Percentiles rank a stretch among this genome's conserved stretches.
These are phyloP conservation scores for Acanthococcus lagerstroemiae DNA, from an alignment of 2,888 invertebrate species.

Conservation along the genomic window DNA sequence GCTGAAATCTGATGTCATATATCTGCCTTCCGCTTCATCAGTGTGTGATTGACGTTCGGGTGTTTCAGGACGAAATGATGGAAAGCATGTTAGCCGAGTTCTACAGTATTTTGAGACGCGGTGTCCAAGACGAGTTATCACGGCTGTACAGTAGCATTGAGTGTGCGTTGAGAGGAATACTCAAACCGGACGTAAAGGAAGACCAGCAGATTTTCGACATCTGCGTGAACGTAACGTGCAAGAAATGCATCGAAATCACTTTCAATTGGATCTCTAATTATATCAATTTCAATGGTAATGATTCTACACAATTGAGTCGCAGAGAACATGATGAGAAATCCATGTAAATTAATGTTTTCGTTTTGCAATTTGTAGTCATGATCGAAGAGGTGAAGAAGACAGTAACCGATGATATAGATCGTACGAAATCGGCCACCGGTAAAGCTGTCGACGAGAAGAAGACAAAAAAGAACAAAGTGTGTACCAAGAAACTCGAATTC, in stretches of 20 bases:
- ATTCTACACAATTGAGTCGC: too few relatives aligned
- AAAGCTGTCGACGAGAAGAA: background rate
- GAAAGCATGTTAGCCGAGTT: slow-evolving; percentile 2
- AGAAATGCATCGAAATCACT: slow-evolving; percentile 19
- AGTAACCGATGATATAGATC: background rate
- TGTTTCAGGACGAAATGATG: slow-evolving; percentile 4
- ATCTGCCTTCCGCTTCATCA: too few relatives aligned
- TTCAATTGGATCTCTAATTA: slow-evolving; percentile 27
- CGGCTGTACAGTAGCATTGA: slow-evolving; percentile 9
- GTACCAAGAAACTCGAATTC: background rate
- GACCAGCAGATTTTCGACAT: slow-evolving; percentile 7
- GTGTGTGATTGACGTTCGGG: background rate
- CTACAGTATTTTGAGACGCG: slow-evolving; percentile 1
- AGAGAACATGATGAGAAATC: background rate
- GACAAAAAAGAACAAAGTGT: background rate
- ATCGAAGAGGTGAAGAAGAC: background rate
- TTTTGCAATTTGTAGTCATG: background rate
- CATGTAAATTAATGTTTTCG: too few relatives aligned
- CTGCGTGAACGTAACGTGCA: slow-evolving; percentile 17
- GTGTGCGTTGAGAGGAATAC: background rate
- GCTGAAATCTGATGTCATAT: too few relatives aligned
- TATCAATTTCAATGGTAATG: slow-evolving; percentile 17
- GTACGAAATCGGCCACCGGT: background rate
- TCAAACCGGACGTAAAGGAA: slow-evolving; percentile 2
- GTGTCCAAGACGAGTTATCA: slow-evolving; percentile 9